These are phyloP conservation scores for Sphenopsis melanotis DNA, from an alignment of 2,797 vertebrate species.

Conservation along the genomic window DNA sequence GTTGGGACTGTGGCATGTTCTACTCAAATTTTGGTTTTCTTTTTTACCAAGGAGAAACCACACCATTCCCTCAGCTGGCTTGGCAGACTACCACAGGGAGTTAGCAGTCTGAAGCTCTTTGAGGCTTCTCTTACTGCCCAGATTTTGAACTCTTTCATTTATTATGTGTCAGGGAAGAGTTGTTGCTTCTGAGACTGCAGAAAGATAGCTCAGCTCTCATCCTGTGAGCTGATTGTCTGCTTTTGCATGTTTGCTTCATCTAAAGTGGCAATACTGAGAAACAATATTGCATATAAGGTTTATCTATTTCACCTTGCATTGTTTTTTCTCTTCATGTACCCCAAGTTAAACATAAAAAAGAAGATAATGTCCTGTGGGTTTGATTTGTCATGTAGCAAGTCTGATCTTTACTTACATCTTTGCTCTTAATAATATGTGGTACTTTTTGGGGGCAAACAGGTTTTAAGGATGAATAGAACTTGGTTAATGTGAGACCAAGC, in stretches of 20 bases:
- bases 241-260: not conserved
- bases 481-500: not conserved
- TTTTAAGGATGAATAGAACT: not conserved
- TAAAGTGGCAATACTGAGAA: not conserved
- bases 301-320: not conserved
- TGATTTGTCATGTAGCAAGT: not conserved
- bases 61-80: constrained; percentile 6
- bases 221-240: not conserved
- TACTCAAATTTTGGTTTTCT: constrained; percentile 23
- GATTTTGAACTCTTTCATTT: not conserved
- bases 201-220: not conserved
- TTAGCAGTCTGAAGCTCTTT: not conserved
- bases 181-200: not conserved
- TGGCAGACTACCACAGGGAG: not conserved
- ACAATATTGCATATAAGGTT: not conserved
- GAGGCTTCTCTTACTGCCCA: not conserved
- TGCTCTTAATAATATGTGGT: not conserved
- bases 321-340: not conserved
- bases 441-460: rapidly evolving
- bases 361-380: not conserved
- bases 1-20: not conserved
- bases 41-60: constrained; percentile 27
- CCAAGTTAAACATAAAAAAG: not conserved
- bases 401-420: not conserved
- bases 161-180: not conserved